Base-by-base conservation (phyloP, 2,888 invertebrate genomes). In the Gasteruption jaculator region DNA sequence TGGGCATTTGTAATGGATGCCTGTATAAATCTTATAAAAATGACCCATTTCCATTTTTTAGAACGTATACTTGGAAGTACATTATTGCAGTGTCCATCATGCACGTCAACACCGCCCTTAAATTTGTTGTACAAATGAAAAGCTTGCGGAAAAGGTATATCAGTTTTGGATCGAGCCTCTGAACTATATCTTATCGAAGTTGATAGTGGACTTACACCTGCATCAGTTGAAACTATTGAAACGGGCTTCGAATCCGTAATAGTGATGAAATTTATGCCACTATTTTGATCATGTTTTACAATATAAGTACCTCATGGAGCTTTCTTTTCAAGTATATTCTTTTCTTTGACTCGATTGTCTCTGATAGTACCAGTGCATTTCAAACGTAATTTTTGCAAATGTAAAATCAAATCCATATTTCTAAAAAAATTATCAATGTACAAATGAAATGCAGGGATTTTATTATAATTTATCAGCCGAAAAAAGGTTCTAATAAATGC, bases 71-170 rank as follows among this genome's bases (percentile, higher is more conserved):
- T 24, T 43, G 45, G 46, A 12, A 46, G 20, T 8, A 48, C 33
- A 27, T 52, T 49, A 31, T 44, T 52, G 33, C 46, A 47, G 31
- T 49, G 47, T 10, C 42, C 33, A 39, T 52, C 51, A 22, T 49
- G 47, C n/a, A 52, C 18, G 34, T 49, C 49, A 10, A 51, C 45
- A 6, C 45, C 45, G 19, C 50, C 42, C 43, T 46, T 46, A 31
- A 38, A 45, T 24, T 46, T 37, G 37, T 44, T 47, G 31, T 48
- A 50, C 24, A 45, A 26, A 8, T 47, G 29, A 36, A 46, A 48
- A n/a, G n/a, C 27, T 27, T n/a, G 6, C n/a, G 49, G 43, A 37
- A 52, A 42, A 6, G 41, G 34, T 37, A 46, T 42, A 11, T 52
- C 43, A 25, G 37, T 22, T 46, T 39, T 52, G 12, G 14, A 12